phyloP scores from a whole-genome alignment of 2,113 vertebrate species.

The Strix aluco region DNA sequence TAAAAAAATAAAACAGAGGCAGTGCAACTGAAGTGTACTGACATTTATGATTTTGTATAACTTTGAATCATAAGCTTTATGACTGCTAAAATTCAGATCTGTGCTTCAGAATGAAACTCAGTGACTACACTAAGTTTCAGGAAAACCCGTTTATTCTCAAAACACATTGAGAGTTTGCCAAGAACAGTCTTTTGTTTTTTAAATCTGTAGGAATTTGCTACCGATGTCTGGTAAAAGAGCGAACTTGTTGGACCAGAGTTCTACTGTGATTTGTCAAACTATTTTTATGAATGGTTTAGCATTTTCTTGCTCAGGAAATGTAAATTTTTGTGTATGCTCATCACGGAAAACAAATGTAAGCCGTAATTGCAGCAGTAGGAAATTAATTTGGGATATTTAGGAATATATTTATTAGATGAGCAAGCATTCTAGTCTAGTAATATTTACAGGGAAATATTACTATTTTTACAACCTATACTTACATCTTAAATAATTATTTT shows the following conservation, averaged over 20 bases:
- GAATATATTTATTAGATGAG: background rate
- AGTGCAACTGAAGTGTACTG: background rate
- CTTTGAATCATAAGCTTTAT: background rate
- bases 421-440: background rate
- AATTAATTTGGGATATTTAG: background rate
- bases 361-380: background rate
- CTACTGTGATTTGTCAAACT: background rate
- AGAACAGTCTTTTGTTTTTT: background rate
- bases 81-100: background rate
- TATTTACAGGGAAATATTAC: background rate
- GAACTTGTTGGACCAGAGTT: background rate
- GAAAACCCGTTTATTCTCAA: background rate
- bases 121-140: background rate
- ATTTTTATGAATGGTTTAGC: background rate
- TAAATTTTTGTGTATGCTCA: background rate
- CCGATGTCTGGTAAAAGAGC: background rate
- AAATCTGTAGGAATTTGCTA: background rate
- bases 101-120: background rate
- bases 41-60: background rate
- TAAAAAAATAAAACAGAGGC: background rate
- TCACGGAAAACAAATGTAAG: background rate
- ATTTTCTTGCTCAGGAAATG: background rate
- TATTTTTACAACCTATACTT: background rate
- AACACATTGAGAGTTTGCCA: background rate
- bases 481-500: background rate